These are phyloP conservation scores for Eupithecia tripunctaria DNA, from an alignment of 2,888 invertebrate species.

Conservation along the genomic window DNA sequence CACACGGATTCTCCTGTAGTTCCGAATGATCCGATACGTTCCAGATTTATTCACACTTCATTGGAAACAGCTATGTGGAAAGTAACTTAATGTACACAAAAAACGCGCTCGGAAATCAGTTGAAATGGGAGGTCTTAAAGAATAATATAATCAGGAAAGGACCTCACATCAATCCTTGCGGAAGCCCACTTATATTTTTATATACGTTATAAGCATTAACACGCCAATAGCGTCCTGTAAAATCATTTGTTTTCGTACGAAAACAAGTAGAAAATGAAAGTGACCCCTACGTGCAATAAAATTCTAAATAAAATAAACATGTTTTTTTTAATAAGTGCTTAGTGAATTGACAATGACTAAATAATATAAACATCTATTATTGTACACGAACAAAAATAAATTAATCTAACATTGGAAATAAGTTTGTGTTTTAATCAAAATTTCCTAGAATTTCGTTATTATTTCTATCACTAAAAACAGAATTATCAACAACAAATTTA, in stretches of 20 bases:
- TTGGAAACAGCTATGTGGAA: background rate
- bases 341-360: background rate
- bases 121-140: background rate
- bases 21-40: background rate
- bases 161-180: background rate
- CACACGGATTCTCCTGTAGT: constrained; percentile 11
- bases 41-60: constrained; percentile 2
- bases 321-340: background rate
- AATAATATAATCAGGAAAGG: background rate
- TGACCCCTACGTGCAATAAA: too few relatives aligned
- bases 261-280: too few relatives aligned
- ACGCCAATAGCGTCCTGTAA: too few relatives aligned
- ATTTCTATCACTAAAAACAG: background rate
- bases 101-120: background rate
- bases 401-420: background rate
- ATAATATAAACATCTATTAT: background rate
- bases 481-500: too few relatives aligned
- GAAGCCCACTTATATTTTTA: background rate
- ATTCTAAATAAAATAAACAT: too few relatives aligned
- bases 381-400: too few relatives aligned
- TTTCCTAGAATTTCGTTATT: background rate
- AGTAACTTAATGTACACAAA: background rate
- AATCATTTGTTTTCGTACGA: too few relatives aligned
- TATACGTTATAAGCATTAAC: too few relatives aligned
- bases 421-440: background rate